phyloP scores from a whole-genome alignment of 2,888 invertebrate species.

The Phymatocera aterrima region DNA sequence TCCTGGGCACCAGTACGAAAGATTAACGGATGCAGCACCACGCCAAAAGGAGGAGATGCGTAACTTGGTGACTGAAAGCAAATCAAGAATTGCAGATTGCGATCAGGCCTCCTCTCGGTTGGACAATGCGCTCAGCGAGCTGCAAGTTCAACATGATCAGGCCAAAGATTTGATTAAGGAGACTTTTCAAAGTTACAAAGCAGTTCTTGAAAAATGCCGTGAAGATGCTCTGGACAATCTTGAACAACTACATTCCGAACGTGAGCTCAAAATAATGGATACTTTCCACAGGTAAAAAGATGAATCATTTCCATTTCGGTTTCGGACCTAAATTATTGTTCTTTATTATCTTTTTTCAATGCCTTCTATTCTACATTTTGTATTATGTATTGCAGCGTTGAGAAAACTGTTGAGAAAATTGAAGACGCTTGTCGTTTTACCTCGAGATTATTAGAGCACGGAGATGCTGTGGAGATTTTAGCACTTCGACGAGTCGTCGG shows the following conservation, averaged over 20 bases:
- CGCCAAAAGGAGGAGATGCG: slow-evolving; percentile 87
- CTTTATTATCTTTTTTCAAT: slow-evolving; percentile 28
- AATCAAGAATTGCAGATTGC: slow-evolving; percentile 85
- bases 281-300: slow-evolving; percentile 80
- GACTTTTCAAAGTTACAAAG: slow-evolving; percentile 87
- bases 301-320: background rate
- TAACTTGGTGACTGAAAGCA: slow-evolving; percentile 85
- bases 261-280: slow-evolving; percentile 94
- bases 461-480: slow-evolving; percentile 90
- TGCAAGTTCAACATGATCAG: slow-evolving; percentile 91
- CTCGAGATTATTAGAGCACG: slow-evolving; percentile 87
- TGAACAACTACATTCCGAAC: slow-evolving; percentile 86
- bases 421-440: slow-evolving; percentile 93
- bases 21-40: slow-evolving; percentile 87
- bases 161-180: slow-evolving; percentile 90
- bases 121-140: slow-evolving; percentile 88
- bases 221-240: slow-evolving; percentile 86
- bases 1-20: slow-evolving; percentile 88
- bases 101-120: slow-evolving; percentile 86
- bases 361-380: background rate
- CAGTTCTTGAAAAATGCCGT: slow-evolving; percentile 87
- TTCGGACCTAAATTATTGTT: background rate
- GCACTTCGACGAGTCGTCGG: slow-evolving; percentile 88
- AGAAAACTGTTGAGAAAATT: slow-evolving; percentile 89
- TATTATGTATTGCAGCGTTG: slow-evolving; percentile 77